Evolutionary conservation across 1,140 invertebrate species (phyloP), one percentile per base, ranked within the genome.

Genomic region (Drosophila gunungcola): DNA sequence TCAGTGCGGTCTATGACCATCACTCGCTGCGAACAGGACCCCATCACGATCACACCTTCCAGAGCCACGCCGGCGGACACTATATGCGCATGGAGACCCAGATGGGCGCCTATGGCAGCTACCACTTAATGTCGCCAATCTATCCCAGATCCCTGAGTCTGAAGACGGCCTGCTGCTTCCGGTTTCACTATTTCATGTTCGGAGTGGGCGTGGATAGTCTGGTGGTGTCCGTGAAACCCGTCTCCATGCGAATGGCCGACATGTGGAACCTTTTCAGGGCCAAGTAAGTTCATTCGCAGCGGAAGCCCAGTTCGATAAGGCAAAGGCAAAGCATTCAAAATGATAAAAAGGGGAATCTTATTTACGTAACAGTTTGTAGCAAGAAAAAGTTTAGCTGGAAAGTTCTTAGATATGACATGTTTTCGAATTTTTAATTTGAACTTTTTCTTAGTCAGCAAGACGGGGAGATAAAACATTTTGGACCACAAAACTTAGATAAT

Each of bases 151-250:
- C 41, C 1, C 39, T 91, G 5, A 91, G 78, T 41, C 53, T 91
- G 10, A 88, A 79, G 53, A 91, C 86, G 0, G 78, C 74, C 11
- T 92, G 91, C 56, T 92, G 91, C 27, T 92, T 92, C 42, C 72
- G 69, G 12, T 91, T 92, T 27, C 78, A 85, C 29, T 92, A 91
- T 55, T 81, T 85, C 13, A 92, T 92, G 91, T 92, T 79, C 21
- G 91, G 91, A 5, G 29, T 36, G 1, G 88, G 76, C 11, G 91
- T 92, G 3, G 91, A 78, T 6, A 73, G n/a, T 6, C 51, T 92
- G 27, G 53, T 65, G 60, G 82, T 92, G 6, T 90, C 75, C 13
- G 78, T 92, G 0, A 91, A 91, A 49, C 77, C 82, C 1, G 36
- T 73, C 12, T 51, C 69, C 2, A 16, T 88, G 42, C 41, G 10